A percentile compares a stretch with the other conserved stretches of the same genome.
phyloP scores from a whole-genome alignment of 1,140 invertebrate species.

The Linepithema humile region DNA sequence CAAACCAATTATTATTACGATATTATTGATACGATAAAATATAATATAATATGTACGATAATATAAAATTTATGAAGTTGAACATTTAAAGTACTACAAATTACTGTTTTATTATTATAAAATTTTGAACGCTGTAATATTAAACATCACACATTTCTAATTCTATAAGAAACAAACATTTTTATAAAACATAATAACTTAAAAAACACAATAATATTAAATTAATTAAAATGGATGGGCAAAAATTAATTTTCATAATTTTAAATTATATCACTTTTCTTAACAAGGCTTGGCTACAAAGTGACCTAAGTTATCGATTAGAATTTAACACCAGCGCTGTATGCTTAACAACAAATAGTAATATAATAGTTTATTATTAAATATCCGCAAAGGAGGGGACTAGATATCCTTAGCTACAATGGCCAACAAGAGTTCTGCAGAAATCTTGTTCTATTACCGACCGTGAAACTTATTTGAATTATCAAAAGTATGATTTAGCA shows the following conservation, averaged over 20 bases:
- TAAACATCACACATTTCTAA: background rate
- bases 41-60: background rate
- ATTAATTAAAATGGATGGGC: background rate
- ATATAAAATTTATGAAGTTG: background rate
- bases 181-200: background rate
- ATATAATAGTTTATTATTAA: background rate
- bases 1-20: background rate
- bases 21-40: background rate
- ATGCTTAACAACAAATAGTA: background rate
- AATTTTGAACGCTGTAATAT: background rate
- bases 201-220: background rate
- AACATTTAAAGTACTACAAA: background rate
- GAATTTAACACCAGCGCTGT: slow-evolving; percentile 1
- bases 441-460: background rate
- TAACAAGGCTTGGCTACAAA: background rate
- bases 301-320: background rate
- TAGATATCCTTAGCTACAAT: background rate
- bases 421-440: background rate
- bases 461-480: background rate
- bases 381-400: background rate
- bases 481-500: background rate
- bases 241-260: background rate
- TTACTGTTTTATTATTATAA: background rate
- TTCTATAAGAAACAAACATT: background rate
- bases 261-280: background rate